phyloP scores from a whole-genome alignment of 2,888 invertebrate genomes.

The Pecten maximus region DNA sequence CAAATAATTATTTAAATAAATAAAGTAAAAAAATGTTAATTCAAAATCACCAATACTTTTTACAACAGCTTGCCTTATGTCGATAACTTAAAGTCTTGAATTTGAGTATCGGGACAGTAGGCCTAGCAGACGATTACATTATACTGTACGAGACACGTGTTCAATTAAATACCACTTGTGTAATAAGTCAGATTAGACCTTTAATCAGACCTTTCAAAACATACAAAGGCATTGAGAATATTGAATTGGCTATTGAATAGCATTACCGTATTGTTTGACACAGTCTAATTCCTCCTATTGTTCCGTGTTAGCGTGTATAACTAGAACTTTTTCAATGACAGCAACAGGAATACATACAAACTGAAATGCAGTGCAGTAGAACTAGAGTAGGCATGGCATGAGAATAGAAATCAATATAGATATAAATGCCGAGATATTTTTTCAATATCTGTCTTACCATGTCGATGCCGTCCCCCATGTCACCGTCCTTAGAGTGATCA shows the following conservation, averaged over 20 bases:
- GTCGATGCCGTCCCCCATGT: background rate
- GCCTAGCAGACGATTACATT: constrained; percentile 3
- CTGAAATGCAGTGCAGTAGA: background rate
- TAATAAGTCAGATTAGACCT: constrained; percentile 23
- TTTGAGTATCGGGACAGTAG: no score
- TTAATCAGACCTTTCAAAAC: constrained; percentile 12
- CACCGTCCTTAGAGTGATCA: background rate
- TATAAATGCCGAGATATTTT: background rate
- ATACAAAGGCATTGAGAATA: background rate
- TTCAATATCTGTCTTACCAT: background rate
- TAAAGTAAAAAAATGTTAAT: no score
- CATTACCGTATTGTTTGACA: background rate
- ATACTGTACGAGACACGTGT: background rate
- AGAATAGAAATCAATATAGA: background rate
- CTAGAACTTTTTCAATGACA: constrained; percentile 1
- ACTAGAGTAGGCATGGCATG: background rate
- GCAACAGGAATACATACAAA: background rate
- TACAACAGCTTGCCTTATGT: no score
- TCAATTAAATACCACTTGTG: constrained; percentile 23
- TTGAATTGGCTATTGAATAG: constrained; percentile 30
- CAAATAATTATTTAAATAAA: no score
- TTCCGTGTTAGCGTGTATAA: background rate
- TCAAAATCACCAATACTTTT: no score
- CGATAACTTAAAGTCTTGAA: no score
- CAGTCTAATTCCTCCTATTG: constrained; percentile 9